Percentiles rank a stretch among this genome's conserved stretches.
phyloP scores from a whole-genome alignment of 92 coral and sea anemone species.

The Siderastrea radians region DNA sequence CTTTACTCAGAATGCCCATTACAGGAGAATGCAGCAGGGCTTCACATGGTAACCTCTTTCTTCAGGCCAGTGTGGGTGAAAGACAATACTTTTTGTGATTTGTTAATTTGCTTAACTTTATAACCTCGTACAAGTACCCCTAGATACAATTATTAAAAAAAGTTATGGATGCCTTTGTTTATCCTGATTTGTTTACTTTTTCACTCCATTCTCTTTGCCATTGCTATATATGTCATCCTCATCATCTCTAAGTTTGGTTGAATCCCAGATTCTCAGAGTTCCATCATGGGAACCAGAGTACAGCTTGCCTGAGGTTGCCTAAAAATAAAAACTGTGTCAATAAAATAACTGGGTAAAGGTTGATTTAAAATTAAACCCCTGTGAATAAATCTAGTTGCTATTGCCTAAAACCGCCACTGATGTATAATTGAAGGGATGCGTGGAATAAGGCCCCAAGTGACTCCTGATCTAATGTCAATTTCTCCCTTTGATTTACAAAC shows the following conservation, averaged over 20 bases:
- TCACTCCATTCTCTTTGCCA: constrained; percentile 82
- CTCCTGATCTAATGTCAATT: too few relatives aligned
- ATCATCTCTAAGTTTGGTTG: constrained; percentile 87
- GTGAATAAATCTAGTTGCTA: too few relatives aligned
- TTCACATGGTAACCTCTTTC: not conserved
- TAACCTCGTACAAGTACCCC: not conserved
- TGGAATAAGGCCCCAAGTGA: too few relatives aligned
- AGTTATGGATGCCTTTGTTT: not conserved
- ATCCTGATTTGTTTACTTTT: constrained; percentile 24
- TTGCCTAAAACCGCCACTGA: too few relatives aligned
- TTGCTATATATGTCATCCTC: constrained; percentile 89
- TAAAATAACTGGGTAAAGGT: not conserved
- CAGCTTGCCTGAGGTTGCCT: constrained; percentile 81
- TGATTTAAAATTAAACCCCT: too few relatives aligned
- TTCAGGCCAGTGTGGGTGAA: not conserved
- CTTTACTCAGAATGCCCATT: not conserved
- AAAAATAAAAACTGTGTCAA: not conserved
- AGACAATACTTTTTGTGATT: not conserved
- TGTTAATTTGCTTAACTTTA: not conserved
- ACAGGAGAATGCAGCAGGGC: not conserved
- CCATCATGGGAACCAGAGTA: constrained; percentile 84
- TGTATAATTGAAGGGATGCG: too few relatives aligned
- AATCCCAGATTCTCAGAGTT: constrained; percentile 86
- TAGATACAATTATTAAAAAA: not conserved
- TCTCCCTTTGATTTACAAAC: too few relatives aligned